phyloP scores from a whole-genome alignment of 2,797 vertebrate genomes.

The Tapirus indicus region DNA sequence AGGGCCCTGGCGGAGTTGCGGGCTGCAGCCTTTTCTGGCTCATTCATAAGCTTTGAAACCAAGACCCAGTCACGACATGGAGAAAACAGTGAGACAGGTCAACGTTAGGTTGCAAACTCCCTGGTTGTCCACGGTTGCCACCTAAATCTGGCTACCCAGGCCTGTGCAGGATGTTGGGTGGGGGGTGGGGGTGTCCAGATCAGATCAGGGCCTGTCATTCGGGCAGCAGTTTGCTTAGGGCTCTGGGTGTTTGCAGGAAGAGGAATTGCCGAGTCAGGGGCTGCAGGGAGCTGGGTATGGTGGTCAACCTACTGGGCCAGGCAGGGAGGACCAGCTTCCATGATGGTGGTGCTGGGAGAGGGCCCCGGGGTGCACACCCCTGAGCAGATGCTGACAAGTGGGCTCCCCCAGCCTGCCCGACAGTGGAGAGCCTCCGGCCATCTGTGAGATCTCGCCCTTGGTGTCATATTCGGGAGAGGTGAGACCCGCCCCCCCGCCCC shows the following conservation, averaged over 20 bases:
- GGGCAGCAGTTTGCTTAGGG: neutral
- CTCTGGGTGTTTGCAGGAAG: neutral
- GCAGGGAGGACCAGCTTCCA: fast-evolving
- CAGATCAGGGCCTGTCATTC: neutral
- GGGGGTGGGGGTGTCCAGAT: no score
- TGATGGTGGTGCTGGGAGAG: neutral
- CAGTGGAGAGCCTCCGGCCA: slow-evolving; percentile 85
- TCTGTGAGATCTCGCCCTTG: slow-evolving; percentile 96
- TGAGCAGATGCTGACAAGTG: neutral
- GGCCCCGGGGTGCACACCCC: fast-evolving
- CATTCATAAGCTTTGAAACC: neutral
- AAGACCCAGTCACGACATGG: neutral
- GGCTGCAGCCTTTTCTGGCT: neutral
- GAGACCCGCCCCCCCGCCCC: slow-evolving; percentile 69
- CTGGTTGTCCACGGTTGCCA: fast-evolving
- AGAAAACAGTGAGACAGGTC: neutral
- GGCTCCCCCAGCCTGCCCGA: slow-evolving; percentile 83
- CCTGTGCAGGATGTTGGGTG: neutral
- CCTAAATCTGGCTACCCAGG: neutral
- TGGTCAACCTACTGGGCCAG: neutral
- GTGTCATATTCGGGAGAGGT: slow-evolving; percentile 98
- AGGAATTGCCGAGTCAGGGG: neutral
- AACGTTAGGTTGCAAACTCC: fast-evolving
- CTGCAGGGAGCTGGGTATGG: neutral
- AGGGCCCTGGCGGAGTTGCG: neutral